These are phyloP conservation scores for Megaleporinus macrocephalus DNA, from an alignment of 2,113 vertebrate genomes.

Conservation along the genomic window DNA sequence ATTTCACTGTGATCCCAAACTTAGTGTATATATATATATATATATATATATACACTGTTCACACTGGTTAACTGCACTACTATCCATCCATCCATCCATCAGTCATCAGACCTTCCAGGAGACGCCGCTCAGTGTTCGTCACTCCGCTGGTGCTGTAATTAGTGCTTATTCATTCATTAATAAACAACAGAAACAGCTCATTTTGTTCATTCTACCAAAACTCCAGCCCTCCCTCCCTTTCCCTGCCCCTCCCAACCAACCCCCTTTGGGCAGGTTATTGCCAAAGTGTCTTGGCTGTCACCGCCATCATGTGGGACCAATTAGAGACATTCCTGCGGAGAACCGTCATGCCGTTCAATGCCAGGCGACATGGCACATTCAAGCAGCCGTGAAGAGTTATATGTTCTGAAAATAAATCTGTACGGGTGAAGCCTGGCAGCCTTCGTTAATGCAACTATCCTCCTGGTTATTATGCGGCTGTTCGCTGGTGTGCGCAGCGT, in stretches of 20 bases:
- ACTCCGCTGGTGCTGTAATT: background rate
- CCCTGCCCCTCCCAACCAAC: background rate
- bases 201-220: too few relatives aligned
- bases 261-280: background rate
- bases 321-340: slow-evolving; percentile 30
- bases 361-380: background rate
- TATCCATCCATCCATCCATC: too few relatives aligned
- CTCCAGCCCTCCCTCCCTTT: too few relatives aligned
- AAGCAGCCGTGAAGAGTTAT: background rate
- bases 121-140: background rate
- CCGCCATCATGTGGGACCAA: slow-evolving; percentile 42
- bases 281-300: slow-evolving; percentile 30
- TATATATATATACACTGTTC: too few relatives aligned
- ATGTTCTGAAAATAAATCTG: background rate
- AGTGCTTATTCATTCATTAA: background rate
- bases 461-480: too few relatives aligned
- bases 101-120: background rate
- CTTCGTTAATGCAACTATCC: background rate
- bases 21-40: too few relatives aligned
- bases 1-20: too few relatives aligned
- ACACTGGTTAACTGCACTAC: too few relatives aligned
- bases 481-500: too few relatives aligned
- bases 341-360: slow-evolving; percentile 17
- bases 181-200: background rate
- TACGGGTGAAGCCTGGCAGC: background rate